Evolutionary conservation across 1,140 invertebrate genomes (phyloP).

Genomic region (Grapholita molesta): DNA sequence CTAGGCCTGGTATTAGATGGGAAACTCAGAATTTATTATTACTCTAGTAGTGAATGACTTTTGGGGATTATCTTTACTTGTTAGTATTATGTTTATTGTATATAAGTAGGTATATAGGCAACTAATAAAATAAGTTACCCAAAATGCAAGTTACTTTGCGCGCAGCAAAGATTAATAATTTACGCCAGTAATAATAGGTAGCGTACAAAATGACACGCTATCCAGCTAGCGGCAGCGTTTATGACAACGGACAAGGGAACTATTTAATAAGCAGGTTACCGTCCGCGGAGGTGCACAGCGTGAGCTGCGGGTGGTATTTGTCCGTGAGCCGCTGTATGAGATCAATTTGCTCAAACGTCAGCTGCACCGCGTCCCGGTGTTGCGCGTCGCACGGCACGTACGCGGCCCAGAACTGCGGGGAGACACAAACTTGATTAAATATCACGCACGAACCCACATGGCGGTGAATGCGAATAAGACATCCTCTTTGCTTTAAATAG

Average conservation of each 20-base stretch:
- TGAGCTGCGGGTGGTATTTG: constrained; percentile 88
- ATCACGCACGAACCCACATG: constrained; percentile 53
- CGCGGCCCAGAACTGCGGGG: constrained; percentile 90
- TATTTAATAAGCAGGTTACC: constrained; percentile 76
- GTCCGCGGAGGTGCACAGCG: constrained; percentile 86
- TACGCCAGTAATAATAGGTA: neutral
- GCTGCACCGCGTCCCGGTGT: constrained; percentile 90
- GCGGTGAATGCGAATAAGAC: constrained; percentile 43
- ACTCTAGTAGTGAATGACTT: too few relatives aligned
- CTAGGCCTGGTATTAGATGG: too few relatives aligned
- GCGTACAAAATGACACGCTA: neutral
- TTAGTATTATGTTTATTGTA: too few relatives aligned
- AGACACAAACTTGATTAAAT: constrained; percentile 48
- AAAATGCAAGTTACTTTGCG: neutral
- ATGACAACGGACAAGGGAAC: neutral
- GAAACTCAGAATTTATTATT: too few relatives aligned
- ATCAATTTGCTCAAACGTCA: constrained; percentile 92
- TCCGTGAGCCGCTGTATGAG: constrained; percentile 90
- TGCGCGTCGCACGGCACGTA: constrained; percentile 92
- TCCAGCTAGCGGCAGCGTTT: neutral
- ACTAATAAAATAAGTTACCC: too few relatives aligned
- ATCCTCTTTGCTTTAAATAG: neutral
- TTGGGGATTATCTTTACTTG: too few relatives aligned
- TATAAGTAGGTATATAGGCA: too few relatives aligned
- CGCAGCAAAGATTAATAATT: neutral